Evolutionary conservation across 2,888 invertebrate genomes (phyloP).

Genomic region (Thymelicus sylvestris): DNA sequence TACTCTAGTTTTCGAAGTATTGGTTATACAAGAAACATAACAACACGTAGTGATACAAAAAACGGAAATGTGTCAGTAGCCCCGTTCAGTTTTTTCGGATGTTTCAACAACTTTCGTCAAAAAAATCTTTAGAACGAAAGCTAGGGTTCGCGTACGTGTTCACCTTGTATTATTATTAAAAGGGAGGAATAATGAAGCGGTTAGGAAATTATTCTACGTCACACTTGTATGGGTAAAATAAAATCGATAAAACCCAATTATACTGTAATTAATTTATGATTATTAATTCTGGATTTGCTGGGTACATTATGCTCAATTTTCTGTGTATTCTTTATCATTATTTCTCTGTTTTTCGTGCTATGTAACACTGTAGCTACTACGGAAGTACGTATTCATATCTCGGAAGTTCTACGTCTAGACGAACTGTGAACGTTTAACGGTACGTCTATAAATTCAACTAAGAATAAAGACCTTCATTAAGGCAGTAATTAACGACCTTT

Average conservation of each 20-base stretch:
- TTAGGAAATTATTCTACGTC: neutral
- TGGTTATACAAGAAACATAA: constrained; percentile 40
- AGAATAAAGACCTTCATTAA: neutral
- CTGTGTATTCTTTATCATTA: too few species aligned
- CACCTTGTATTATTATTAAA: neutral
- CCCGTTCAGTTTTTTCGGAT: constrained; percentile 27
- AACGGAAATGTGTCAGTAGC: constrained; percentile 41
- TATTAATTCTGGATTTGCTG: too few species aligned
- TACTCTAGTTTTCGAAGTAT: constrained; percentile 37
- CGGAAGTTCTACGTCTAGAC: too few species aligned
- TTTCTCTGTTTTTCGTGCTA: too few species aligned
- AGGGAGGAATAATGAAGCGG: neutral
- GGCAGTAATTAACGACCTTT: neutral
- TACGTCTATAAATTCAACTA: neutral
- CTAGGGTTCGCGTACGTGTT: constrained; percentile 1
- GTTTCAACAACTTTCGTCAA: constrained; percentile 23
- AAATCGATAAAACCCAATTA: too few species aligned
- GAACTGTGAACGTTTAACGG: too few species aligned
- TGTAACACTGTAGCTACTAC: too few species aligned
- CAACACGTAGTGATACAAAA: constrained; percentile 54
- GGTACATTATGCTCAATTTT: too few species aligned
- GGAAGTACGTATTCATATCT: too few species aligned
- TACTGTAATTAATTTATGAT: too few species aligned
- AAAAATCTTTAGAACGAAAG: constrained; percentile 19
- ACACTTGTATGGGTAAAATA: neutral